phyloP scores from a whole-genome alignment of 2,797 vertebrate species.

The Austrolebias charrua region DNA sequence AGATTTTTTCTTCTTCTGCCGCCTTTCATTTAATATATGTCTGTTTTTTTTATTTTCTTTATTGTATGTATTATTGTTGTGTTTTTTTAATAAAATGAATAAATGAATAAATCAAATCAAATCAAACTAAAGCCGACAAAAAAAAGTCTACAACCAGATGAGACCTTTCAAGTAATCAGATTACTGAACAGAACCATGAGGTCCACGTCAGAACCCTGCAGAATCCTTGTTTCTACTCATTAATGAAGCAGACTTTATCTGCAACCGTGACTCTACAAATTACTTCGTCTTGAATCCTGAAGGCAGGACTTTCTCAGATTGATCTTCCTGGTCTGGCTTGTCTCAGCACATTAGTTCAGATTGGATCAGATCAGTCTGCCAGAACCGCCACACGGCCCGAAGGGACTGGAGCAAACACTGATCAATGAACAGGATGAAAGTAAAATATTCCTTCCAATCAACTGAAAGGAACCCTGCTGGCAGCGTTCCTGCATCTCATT shows the following conservation, averaged over 20 bases:
- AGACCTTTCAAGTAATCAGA: too few species aligned
- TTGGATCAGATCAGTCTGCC: slow-evolving; percentile 26
- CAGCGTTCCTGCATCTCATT: not conserved
- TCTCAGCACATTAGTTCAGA: slow-evolving; percentile 37
- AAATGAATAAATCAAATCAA: too few species aligned
- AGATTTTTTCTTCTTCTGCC: too few species aligned
- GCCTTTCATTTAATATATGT: too few species aligned
- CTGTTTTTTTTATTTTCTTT: too few species aligned
- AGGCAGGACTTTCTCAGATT: slow-evolving; percentile 25
- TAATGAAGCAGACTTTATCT: not conserved
- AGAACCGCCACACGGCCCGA: slow-evolving; percentile 19
- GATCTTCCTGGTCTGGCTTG: slow-evolving; percentile 37
- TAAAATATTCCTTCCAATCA: slow-evolving; percentile 8
- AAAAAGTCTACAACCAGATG: too few species aligned
- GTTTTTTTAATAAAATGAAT: too few species aligned
- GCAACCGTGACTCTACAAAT: slow-evolving; percentile 28
- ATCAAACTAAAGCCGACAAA: too few species aligned
- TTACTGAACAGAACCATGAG: too few species aligned
- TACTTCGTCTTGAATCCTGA: slow-evolving; percentile 28
- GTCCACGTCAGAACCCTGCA: not conserved
- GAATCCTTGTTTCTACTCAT: not conserved
- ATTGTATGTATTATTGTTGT: too few species aligned
- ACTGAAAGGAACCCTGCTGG: slow-evolving; percentile 2
- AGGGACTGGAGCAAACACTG: slow-evolving; percentile 25
- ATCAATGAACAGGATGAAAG: slow-evolving; percentile 36